phyloP scores from a whole-genome alignment of 2,797 vertebrate species.

The Pteropus rufus region DNA sequence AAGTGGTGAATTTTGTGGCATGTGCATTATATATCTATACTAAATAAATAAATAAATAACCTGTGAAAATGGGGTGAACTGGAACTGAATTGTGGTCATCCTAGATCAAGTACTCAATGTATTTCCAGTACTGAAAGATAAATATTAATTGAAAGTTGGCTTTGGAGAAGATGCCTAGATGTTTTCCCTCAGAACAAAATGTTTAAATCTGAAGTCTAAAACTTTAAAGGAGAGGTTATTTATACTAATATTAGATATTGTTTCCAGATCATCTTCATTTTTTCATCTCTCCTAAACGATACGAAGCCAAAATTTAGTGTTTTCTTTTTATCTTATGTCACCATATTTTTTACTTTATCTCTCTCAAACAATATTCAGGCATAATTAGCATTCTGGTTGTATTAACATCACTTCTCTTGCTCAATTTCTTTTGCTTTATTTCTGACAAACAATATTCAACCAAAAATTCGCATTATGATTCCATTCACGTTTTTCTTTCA shows the following conservation, averaged over 20 bases:
- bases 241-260: not conserved
- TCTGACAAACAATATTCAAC: not conserved
- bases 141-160: not conserved
- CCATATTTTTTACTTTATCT: not conserved
- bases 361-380: not conserved
- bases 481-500: not conserved
- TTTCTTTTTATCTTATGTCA: not conserved
- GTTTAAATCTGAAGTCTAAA: slow-evolving; percentile 32
- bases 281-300: not conserved
- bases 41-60: not conserved
- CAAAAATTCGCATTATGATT: not conserved
- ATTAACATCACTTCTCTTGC: not conserved
- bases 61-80: not conserved
- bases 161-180: not conserved
- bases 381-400: slow-evolving; percentile 7
- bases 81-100: not conserved
- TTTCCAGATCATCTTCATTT: slow-evolving; percentile 4
- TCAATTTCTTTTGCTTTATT: not conserved
- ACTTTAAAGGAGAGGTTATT: not conserved
- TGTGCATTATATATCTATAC: not conserved
- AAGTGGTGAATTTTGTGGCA: not conserved
- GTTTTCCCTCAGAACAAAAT: not conserved
- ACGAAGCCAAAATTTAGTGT: not conserved
- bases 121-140: not conserved
- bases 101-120: not conserved